These are phyloP conservation scores for Lichenostomus cassidix DNA, from an alignment of 2,113 vertebrate genomes.

Conservation along the genomic window DNA sequence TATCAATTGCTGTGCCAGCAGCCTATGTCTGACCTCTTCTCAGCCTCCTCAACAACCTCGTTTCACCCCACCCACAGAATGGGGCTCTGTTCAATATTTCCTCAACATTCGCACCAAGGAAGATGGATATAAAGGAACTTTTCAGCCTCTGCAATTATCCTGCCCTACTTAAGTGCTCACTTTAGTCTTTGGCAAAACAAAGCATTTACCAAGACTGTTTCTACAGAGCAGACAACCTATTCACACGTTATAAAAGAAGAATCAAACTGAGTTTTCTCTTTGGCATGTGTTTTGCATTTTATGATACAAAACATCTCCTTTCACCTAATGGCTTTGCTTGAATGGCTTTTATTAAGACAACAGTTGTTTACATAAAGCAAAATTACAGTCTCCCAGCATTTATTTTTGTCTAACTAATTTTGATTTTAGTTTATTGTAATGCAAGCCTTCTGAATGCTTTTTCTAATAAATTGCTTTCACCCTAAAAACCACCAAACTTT, in stretches of 20 bases:
- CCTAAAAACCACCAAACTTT: neutral
- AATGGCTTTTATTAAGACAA: neutral
- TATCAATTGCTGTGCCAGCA: neutral
- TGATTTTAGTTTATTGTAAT: neutral
- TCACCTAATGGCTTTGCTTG: neutral
- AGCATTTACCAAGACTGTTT: neutral
- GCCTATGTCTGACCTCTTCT: neutral
- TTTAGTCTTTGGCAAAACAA: slow-evolving; percentile 12
- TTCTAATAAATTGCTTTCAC: neutral
- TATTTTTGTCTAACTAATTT: neutral
- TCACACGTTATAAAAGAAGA: neutral
- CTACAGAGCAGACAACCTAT: neutral
- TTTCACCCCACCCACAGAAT: neutral
- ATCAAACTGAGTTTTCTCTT: neutral
- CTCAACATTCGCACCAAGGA: neutral
- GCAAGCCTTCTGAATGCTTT: neutral
- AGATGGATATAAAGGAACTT: slow-evolving; percentile 29
- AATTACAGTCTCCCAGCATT: neutral
- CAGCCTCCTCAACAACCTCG: neutral
- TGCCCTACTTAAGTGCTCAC: neutral
- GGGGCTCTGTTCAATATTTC: neutral
- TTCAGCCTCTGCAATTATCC: neutral
- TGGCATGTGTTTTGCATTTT: neutral
- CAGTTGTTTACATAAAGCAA: neutral
- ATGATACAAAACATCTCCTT: neutral